These are phyloP conservation scores for Bactericera cockerelli DNA, from an alignment of 1,140 invertebrate genomes.

Conservation along the genomic window DNA sequence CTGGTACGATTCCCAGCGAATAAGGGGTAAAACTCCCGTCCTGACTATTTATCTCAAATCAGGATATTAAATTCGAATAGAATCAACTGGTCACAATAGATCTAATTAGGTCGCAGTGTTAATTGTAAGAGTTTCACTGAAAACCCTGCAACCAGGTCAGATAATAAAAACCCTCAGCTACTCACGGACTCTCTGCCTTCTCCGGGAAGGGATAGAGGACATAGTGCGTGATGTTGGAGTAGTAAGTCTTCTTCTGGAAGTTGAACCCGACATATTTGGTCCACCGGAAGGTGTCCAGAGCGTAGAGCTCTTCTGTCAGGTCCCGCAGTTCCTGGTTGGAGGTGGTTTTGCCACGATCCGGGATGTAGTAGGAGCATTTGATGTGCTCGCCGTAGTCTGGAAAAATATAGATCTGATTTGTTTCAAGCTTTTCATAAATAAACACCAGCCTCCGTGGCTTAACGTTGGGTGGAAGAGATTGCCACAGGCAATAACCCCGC, in stretches of 20 bases:
- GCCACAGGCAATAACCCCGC: too few relatives aligned
- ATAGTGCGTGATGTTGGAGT: neutral
- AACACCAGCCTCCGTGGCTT: too few relatives aligned
- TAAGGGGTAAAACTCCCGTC: too few relatives aligned
- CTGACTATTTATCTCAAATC: too few relatives aligned
- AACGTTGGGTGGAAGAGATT: too few relatives aligned
- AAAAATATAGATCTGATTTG: neutral
- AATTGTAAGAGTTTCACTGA: too few relatives aligned
- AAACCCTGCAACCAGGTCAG: too few relatives aligned
- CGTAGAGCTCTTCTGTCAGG: constrained; percentile 1
- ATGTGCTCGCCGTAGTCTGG: neutral
- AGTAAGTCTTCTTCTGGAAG: neutral
- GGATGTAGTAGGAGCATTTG: neutral
- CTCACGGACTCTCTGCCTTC: neutral
- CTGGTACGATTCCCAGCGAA: too few relatives aligned
- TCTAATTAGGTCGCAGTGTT: too few relatives aligned
- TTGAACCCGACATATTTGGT: neutral
- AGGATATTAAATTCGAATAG: too few relatives aligned
- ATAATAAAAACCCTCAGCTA: neutral
- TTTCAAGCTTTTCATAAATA: too few relatives aligned
- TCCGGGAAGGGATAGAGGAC: neutral
- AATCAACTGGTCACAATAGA: too few relatives aligned
- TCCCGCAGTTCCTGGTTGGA: neutral
- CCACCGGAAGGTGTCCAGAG: neutral
- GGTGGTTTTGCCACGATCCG: neutral